Conservation (phyloP, 2,888 invertebrate species). For the Aradus depressus region DNA sequence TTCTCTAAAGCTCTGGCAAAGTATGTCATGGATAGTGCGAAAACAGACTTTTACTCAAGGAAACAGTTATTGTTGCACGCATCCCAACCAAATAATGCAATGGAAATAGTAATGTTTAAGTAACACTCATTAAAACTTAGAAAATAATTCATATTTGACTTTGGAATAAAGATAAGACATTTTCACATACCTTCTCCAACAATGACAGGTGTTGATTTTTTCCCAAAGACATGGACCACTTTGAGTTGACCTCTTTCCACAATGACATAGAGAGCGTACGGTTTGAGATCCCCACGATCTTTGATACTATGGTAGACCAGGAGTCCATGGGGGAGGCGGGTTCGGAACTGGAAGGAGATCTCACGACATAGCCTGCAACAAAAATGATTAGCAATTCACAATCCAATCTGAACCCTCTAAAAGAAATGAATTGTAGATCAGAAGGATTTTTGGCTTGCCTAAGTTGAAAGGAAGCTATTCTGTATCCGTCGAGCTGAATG, state of each 20-base stretch:
- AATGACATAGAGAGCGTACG: slow-evolving; percentile 82
- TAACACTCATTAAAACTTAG: neutral
- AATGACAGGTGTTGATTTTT: slow-evolving; percentile 70
- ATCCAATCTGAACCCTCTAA: neutral
- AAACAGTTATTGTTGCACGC: too few relatives aligned
- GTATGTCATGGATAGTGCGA: too few relatives aligned
- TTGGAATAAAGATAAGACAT: neutral
- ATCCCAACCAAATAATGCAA: too few relatives aligned
- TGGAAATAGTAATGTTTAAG: too few relatives aligned
- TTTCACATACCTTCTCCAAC: slow-evolving; percentile 56
- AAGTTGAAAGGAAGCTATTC: slow-evolving; percentile 79
- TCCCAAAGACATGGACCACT: slow-evolving; percentile 84
- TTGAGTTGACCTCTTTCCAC: slow-evolving; percentile 85
- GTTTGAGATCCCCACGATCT: slow-evolving; percentile 67
- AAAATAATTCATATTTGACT: neutral
- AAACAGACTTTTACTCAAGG: too few relatives aligned
- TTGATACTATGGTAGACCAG: slow-evolving; percentile 84
- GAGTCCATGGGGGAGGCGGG: slow-evolving; percentile 74
- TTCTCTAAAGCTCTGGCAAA: too few relatives aligned
- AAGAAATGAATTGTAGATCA: neutral
- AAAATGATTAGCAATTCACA: neutral
- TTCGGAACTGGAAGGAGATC: slow-evolving; percentile 80
- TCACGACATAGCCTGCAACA: slow-evolving; percentile 65
- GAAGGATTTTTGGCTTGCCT: slow-evolving; percentile 44
- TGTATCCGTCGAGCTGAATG: slow-evolving; percentile 81